Evolutionary conservation across 2,888 invertebrate species (phyloP).

Genomic region (Eustalomyia histrio): DNA sequence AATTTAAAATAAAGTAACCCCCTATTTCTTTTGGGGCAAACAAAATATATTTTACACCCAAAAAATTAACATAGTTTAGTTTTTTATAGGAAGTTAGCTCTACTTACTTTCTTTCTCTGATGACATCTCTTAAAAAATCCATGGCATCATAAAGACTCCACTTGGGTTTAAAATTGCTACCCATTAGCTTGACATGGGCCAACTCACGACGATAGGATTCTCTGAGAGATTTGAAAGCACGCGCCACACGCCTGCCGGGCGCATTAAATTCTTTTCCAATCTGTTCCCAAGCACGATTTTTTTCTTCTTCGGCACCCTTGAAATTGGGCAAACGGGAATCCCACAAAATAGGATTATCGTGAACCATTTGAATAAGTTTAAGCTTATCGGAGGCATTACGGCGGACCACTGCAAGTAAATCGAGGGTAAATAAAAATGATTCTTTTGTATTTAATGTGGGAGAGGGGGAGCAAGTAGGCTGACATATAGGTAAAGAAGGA

Average conservation of each 20-base stretch:
- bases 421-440: conserved; percentile 70
- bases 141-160: conserved; percentile 77
- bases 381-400: conserved; percentile 78
- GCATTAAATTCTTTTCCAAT: conserved; percentile 78
- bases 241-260: conserved; percentile 77
- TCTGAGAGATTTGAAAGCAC: conserved; percentile 77
- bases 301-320: conserved; percentile 78
- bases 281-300: conserved; percentile 77
- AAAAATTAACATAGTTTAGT: background rate
- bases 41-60: too few species aligned
- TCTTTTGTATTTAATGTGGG: conserved; percentile 66
- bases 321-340: conserved; percentile 77
- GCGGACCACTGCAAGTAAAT: conserved; percentile 76
- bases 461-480: conserved; percentile 21
- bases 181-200: conserved; percentile 77
- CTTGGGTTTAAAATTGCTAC: conserved; percentile 77
- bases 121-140: conserved; percentile 78
- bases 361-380: conserved; percentile 78
- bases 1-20: too few species aligned
- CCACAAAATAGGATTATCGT: conserved; percentile 78
- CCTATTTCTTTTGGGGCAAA: too few species aligned
- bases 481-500: conserved; percentile 22
- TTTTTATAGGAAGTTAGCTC: background rate
- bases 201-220: conserved; percentile 78
- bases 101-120: conserved; percentile 78